These are phyloP conservation scores for Aporrectodea caliginosa DNA, from an alignment of 1,140 invertebrate genomes.

Conservation along the genomic window DNA sequence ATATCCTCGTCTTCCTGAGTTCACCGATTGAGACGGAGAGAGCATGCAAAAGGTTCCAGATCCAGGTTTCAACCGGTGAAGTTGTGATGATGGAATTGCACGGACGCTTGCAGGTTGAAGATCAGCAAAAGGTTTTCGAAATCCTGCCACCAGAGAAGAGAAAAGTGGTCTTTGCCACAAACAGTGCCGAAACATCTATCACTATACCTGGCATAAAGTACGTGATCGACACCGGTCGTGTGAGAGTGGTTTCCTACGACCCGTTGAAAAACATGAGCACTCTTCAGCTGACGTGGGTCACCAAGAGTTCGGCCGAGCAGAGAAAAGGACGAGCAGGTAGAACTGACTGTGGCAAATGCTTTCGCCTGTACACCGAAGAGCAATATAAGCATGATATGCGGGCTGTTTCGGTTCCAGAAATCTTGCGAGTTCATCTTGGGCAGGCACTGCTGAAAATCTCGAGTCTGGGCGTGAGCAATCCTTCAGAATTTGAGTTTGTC, in stretches of 20 bases:
- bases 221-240: conserved; percentile 52
- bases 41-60: too few relatives aligned
- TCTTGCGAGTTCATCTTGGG: conserved; percentile 27
- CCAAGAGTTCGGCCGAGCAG: conserved; percentile 76
- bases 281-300: conserved; percentile 81
- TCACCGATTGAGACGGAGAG: conserved; percentile 46
- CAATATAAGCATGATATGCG: conserved; percentile 30
- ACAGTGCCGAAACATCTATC: conserved; percentile 53
- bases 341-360: conserved; percentile 67
- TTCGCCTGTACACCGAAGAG: conserved; percentile 45
- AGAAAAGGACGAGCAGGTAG: conserved; percentile 72
- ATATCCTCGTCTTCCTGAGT: conserved; percentile 94
- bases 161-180: conserved; percentile 53
- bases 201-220: conserved; percentile 50
- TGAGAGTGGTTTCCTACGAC: conserved; percentile 47
- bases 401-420: conserved; percentile 22
- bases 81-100: conserved; percentile 59
- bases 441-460: conserved; percentile 14
- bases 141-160: conserved; percentile 40
- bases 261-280: conserved; percentile 81
- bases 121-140: conserved; percentile 70
- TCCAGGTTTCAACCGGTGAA: too few relatives aligned
- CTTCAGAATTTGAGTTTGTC: conserved; percentile 16
- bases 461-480: conserved; percentile 2
- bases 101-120: conserved; percentile 89